These are phyloP conservation scores for Neomorphus geoffroyi DNA, from an alignment of 2,797 vertebrate genomes.

Conservation along the genomic window DNA sequence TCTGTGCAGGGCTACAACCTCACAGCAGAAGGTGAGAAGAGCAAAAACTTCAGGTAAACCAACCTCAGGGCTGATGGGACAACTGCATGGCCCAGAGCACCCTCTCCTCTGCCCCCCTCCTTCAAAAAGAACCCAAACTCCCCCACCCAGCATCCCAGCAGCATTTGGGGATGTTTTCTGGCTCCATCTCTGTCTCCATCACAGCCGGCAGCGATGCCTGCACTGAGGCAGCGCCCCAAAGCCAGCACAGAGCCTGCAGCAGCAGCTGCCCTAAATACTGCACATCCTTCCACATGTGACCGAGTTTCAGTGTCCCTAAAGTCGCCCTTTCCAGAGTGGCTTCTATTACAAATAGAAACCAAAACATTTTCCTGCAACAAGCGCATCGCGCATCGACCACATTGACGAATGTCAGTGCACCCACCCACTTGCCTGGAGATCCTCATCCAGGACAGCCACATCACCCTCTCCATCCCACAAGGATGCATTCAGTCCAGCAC, in stretches of 20 bases:
- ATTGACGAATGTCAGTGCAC: background rate
- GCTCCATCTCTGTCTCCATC: background rate
- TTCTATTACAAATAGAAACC: background rate
- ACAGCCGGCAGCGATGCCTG: background rate
- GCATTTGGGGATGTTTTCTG: background rate
- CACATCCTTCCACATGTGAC: accelerated
- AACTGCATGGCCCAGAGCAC: background rate
- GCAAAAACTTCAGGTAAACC: background rate
- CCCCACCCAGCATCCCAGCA: background rate
- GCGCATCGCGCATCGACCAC: background rate
- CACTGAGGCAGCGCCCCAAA: background rate
- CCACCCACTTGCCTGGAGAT: background rate
- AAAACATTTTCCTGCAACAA: background rate
- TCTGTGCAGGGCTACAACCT: background rate
- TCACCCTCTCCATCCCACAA: background rate
- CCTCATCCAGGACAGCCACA: background rate
- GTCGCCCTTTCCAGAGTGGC: background rate
- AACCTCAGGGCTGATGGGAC: background rate
- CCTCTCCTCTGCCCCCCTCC: background rate
- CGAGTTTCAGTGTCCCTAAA: background rate
- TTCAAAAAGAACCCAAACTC: background rate
- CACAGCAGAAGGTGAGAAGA: background rate
- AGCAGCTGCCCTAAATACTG: background rate
- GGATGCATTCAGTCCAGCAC: background rate
- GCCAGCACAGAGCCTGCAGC: background rate